These are phyloP conservation scores for Brachionus plicatilis DNA, from an alignment of 1,140 invertebrate species.

Conservation along the genomic window DNA sequence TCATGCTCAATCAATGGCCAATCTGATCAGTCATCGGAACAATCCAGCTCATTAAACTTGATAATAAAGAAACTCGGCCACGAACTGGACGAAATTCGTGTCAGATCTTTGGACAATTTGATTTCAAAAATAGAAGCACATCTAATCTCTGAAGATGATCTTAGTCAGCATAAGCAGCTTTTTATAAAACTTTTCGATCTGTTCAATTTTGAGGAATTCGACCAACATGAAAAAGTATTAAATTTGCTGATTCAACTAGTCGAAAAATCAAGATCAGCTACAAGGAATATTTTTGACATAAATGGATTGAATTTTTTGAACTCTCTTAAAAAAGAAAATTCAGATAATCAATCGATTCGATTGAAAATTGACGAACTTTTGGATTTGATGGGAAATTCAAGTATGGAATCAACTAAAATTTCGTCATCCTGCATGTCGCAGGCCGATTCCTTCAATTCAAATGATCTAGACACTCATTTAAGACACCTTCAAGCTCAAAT, in stretches of 20 bases:
- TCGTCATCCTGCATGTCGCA: background rate
- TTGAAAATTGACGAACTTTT: background rate
- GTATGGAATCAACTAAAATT: background rate
- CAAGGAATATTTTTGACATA: background rate
- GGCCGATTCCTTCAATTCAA: background rate
- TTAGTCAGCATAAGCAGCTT: conserved; percentile 51
- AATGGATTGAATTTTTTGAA: conserved; percentile 18
- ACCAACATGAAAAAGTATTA: conserved; percentile 45
- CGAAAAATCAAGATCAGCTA: background rate
- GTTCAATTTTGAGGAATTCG: conserved; percentile 48
- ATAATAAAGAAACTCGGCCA: conserved; percentile 46
- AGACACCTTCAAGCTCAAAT: conserved; percentile 15
- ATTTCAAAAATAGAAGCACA: conserved; percentile 52
- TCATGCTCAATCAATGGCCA: background rate
- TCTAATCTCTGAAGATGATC: conserved; percentile 51
- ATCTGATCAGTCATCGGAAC: background rate
- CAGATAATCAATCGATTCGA: background rate
- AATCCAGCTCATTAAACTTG: background rate
- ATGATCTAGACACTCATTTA: background rate
- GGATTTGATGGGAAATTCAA: background rate
- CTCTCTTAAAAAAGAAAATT: conserved; percentile 5
- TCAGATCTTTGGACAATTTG: conserved; percentile 51
- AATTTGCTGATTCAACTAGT: conserved; percentile 46
- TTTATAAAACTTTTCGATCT: conserved; percentile 53
- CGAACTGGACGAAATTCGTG: conserved; percentile 51